Conservation (phyloP, 92 coral and sea anemone genomes). For the Epizoanthus illoricatus region DNA sequence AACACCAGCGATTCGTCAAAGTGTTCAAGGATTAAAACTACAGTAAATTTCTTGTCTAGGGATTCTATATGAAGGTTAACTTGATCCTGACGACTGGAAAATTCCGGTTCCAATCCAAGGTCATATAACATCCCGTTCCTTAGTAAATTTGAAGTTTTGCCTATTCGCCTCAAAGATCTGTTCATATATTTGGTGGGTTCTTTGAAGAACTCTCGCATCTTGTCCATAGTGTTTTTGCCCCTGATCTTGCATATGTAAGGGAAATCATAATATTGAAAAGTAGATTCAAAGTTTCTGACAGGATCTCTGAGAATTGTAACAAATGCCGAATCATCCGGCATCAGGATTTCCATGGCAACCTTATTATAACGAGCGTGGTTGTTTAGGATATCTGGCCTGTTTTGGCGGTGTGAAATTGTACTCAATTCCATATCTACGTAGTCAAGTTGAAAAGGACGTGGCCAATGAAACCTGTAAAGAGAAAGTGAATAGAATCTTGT, state of each 20-base stretch:
- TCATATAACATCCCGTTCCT: constrained; percentile 78
- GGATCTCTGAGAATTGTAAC: constrained; percentile 71
- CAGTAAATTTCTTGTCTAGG: constrained; percentile 56
- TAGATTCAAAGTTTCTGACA: constrained; percentile 64
- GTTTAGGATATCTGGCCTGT: constrained; percentile 58
- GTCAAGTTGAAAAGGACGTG: constrained; percentile 59
- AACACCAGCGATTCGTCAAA: constrained; percentile 76
- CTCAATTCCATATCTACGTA: constrained; percentile 42
- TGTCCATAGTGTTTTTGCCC: constrained; percentile 56
- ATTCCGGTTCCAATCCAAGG: constrained; percentile 68
- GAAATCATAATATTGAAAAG: constrained; percentile 47
- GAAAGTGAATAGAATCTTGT: neutral
- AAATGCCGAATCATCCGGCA: constrained; percentile 63
- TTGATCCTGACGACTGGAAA: constrained; percentile 53
- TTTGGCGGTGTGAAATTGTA: constrained; percentile 54
- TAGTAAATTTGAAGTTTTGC: constrained; percentile 52
- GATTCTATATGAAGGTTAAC: constrained; percentile 50
- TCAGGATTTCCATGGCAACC: constrained; percentile 62
- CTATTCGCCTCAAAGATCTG: constrained; percentile 38
- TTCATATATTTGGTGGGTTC: constrained; percentile 56
- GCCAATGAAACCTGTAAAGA: constrained; percentile 70
- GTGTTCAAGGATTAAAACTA: constrained; percentile 75
- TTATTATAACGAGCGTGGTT: constrained; percentile 74
- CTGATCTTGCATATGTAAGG: constrained; percentile 64
- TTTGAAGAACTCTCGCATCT: constrained; percentile 62